These are phyloP conservation scores for Conus canariensis DNA, from an alignment of 2,888 invertebrate genomes.

Conservation along the genomic window DNA sequence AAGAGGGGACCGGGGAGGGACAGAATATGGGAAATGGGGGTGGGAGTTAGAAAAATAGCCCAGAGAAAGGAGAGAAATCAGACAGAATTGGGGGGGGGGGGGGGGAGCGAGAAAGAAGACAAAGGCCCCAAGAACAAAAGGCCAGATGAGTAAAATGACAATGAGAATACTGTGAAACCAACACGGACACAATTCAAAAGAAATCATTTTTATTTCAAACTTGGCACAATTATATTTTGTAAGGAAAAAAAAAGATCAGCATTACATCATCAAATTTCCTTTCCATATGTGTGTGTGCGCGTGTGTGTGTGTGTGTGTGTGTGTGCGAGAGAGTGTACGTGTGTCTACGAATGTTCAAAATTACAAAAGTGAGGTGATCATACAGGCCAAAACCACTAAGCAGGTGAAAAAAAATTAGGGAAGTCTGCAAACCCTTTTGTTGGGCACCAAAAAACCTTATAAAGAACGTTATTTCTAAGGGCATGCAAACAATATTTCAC, in stretches of 20 bases:
- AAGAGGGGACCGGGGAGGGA: neutral
- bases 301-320: neutral
- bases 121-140: neutral
- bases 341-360: neutral
- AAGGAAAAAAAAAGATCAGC: no score
- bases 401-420: no score
- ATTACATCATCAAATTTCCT: no score
- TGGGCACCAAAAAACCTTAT: no score
- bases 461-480: no score
- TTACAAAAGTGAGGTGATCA: no score
- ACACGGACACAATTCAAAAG: neutral
- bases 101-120: neutral
- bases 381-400: no score
- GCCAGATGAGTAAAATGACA: neutral
- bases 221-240: no score
- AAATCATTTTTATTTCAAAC: no score
- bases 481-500: no score
- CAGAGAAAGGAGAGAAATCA: neutral
- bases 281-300: neutral
- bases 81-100: neutral
- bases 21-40: no score
- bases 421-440: no score
- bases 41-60: neutral
- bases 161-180: neutral
- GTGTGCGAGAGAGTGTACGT: neutral